Percentiles rank a stretch among this genome's conserved stretches.
These are phyloP conservation scores for Vultur gryphus DNA, from an alignment of 2,797 vertebrate genomes.

Conservation along the genomic window DNA sequence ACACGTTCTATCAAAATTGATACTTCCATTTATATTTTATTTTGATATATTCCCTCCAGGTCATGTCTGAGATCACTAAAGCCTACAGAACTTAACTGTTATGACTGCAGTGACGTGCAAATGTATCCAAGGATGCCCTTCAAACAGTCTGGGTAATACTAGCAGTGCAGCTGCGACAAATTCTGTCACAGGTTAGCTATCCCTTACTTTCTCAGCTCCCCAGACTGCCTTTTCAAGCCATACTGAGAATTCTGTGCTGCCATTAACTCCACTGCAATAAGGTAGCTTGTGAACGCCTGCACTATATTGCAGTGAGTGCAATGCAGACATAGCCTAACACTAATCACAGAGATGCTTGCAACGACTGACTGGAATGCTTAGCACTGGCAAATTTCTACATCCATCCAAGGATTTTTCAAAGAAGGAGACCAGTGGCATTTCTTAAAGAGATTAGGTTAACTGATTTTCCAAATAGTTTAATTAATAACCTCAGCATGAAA, in stretches of 20 bases:
- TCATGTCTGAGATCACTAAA: neutral
- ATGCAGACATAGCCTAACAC: neutral
- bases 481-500: neutral
- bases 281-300: neutral
- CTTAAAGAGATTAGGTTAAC: neutral
- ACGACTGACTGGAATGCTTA: neutral
- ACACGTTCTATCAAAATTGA: neutral
- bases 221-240: neutral
- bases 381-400: neutral
- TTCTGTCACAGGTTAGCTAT: neutral
- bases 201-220: neutral
- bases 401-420: neutral
- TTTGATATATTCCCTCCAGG: neutral
- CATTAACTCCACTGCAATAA: neutral
- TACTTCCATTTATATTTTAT: neutral
- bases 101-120: neutral
- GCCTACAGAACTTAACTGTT: neutral
- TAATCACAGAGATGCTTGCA: neutral
- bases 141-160: neutral
- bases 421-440: neutral
- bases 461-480: neutral
- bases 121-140: neutral
- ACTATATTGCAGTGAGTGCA: accelerated
- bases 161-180: neutral
- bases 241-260: neutral